These are phyloP conservation scores for Brachyhypopomus gauderio DNA, from an alignment of 2,113 vertebrate genomes.

Conservation along the genomic window DNA sequence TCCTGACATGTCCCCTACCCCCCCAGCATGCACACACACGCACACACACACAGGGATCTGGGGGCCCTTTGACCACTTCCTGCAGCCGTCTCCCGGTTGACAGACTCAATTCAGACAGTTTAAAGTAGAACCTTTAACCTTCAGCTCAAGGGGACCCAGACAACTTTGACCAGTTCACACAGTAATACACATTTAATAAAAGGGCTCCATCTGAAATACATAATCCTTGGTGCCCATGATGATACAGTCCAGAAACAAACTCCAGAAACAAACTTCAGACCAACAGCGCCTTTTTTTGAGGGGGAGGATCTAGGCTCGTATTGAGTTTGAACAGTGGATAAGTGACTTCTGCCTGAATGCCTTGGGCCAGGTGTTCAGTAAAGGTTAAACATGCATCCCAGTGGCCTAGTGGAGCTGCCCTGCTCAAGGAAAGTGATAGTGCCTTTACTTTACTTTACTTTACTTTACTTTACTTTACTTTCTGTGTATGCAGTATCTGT, in stretches of 20 bases:
- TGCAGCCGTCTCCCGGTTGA: slow-evolving; percentile 69
- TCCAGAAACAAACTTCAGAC: not conserved
- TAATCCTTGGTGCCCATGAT: not conserved
- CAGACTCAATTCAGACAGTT: slow-evolving; percentile 54
- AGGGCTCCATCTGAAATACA: not conserved
- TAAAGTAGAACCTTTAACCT: slow-evolving; percentile 48
- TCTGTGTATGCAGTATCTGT: not conserved
- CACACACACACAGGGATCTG: slow-evolving; percentile 40
- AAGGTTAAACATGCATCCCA: not conserved
- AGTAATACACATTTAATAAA: slow-evolving; percentile 55
- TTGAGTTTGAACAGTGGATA: not conserved
- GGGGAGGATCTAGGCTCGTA: too few species aligned
- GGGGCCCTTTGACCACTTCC: slow-evolving; percentile 61
- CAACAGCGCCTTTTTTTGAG: too few species aligned
- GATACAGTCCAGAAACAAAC: not conserved
- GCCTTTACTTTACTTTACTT: slow-evolving; percentile 49
- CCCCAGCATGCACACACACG: slow-evolving; percentile 36
- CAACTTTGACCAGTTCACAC: slow-evolving; percentile 54
- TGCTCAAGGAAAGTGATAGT: slow-evolving; percentile 50
- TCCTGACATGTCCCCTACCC: slow-evolving; percentile 57
- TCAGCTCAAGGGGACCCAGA: slow-evolving; percentile 59
- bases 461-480: not conserved
- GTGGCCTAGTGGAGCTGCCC: not conserved
- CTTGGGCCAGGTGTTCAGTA: too few species aligned
- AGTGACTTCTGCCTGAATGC: not conserved